Evolutionary conservation across 2,797 vertebrate genomes (phyloP), one percentile per base, ranked within the genome.

Genomic region (Urosaurus nigricauda): DNA sequence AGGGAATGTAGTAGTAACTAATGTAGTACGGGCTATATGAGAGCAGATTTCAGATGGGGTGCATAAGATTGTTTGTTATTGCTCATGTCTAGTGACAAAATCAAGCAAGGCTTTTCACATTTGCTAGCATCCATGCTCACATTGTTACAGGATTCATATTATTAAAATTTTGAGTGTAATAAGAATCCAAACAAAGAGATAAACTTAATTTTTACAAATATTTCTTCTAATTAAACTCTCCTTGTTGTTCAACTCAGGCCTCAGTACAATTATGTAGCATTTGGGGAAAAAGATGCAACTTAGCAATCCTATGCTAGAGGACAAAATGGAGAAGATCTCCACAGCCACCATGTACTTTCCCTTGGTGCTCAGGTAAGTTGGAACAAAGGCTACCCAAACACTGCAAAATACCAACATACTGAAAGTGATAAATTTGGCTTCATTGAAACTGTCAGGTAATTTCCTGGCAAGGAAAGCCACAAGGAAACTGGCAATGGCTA

Each of bases 401-500:
- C 47, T 51, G 6, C 47, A 51, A 51, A 51, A 51, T 5, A 51
- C 47, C 47, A 51, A 7, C 47, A 51, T 51, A 51, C 47, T 51
- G 47, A 51, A 51, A 7, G 47, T 51, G 47, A 51, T 51, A 7
- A 51, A 51, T 9, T 51, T 51, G 47, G 47, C 8, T 51, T 51
- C 47, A 51, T 51, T 51, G 47, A 51, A 51, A 51, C 4, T 9
- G 5, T 9, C 47, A 51, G 47, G 47, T 9, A 51, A 7, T 1
- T 51, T 9, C 47, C 47, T 51, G 0, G 47, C 47, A 51, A 7
- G 8, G 47, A 51, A 51, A 5, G 47, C 17, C 3, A 87, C 1
- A 4, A 26, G n/a, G 43, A 91, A 89, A 19, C 73, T 90, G 24
- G 37, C 21, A 17, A 78, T 56, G 7, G 85, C 87, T 63, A 92